phyloP scores from a whole-genome alignment of 2,113 vertebrate genomes.

The Shinisaurus crocodilurus region DNA sequence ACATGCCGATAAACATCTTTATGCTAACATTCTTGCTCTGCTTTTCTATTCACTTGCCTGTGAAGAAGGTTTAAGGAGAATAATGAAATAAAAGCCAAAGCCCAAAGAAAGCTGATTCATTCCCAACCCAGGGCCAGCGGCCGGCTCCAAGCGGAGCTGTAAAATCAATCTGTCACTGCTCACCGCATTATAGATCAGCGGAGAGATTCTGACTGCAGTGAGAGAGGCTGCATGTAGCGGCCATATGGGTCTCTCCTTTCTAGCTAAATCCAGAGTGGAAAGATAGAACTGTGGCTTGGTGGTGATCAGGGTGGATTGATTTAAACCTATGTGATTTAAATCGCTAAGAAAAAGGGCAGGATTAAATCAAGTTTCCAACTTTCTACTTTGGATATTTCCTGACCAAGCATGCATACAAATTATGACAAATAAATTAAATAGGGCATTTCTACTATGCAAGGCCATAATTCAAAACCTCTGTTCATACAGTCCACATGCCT shows the following conservation, averaged over 20 bases:
- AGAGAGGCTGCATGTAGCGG: constrained; percentile 51
- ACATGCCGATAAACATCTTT: constrained; percentile 39
- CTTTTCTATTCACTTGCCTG: constrained; percentile 57
- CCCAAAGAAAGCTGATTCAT: constrained; percentile 79
- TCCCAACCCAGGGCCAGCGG: constrained; percentile 72
- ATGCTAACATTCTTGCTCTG: constrained; percentile 53
- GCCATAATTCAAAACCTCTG: not conserved
- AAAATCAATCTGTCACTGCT: constrained; percentile 78
- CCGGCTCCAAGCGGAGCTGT: constrained; percentile 71
- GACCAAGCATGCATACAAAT: not conserved
- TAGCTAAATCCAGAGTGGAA: not conserved
- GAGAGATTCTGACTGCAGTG: constrained; percentile 69
- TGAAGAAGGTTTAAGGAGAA: constrained; percentile 68
- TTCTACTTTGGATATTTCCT: not conserved
- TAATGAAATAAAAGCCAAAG: constrained; percentile 74
- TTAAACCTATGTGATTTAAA: not conserved
- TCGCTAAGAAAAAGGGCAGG: not conserved
- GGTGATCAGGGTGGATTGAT: not conserved
- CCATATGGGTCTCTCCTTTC: not conserved
- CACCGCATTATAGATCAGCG: constrained; percentile 70
- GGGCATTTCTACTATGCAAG: not conserved
- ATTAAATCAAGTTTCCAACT: not conserved
- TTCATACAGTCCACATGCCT: not conserved
- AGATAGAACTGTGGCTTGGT: not conserved
- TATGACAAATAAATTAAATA: not conserved